A percentile compares a stretch with the other conserved stretches of the same genome.
phyloP scores from a whole-genome alignment of 2,797 vertebrate species.

The Psittacula derbiana region DNA sequence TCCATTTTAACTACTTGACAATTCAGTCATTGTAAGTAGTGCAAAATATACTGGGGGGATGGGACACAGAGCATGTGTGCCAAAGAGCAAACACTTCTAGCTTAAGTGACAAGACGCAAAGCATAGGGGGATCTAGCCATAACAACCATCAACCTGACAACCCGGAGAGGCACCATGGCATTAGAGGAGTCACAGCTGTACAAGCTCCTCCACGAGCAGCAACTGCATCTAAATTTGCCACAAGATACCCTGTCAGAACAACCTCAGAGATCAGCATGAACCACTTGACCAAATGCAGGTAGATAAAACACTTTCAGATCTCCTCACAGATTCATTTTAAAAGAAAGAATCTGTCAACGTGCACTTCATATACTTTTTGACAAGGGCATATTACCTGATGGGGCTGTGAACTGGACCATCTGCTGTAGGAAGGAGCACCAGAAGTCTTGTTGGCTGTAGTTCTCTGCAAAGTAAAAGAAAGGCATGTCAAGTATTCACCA shows the following conservation, averaged over 20 bases:
- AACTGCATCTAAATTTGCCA: not conserved
- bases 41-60: fast-evolving
- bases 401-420: conserved; percentile 86
- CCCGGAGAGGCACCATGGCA: not conserved
- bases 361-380: not conserved
- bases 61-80: not conserved
- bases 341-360: not conserved
- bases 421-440: conserved; percentile 81
- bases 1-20: not conserved
- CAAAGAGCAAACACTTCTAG: not conserved
- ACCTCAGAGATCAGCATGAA: not conserved
- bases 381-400: conserved; percentile 84
- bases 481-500: conserved; percentile 62
- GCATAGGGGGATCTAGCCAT: not conserved
- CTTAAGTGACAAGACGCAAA: not conserved
- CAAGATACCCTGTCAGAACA: not conserved
- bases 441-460: conserved; percentile 77
- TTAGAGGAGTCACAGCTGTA: not conserved
- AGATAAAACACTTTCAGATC: not conserved
- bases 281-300: not conserved
- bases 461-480: conserved; percentile 78
- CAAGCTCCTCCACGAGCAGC: not conserved
- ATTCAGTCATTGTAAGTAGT: not conserved
- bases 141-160: not conserved
- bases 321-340: not conserved